Conservation (phyloP, 2,113 vertebrate genomes). For the Zingel zingel region DNA sequence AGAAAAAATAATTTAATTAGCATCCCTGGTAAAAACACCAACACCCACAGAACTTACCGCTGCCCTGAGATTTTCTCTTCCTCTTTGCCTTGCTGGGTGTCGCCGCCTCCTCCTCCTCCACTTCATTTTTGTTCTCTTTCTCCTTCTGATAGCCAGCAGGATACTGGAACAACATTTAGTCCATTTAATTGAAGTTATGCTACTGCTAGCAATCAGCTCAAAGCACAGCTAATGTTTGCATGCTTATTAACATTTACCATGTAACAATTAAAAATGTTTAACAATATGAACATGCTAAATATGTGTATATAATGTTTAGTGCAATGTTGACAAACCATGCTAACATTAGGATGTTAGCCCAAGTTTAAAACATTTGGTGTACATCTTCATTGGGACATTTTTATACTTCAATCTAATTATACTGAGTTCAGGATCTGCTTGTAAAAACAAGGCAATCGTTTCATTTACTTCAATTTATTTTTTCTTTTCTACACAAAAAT, state of each 20-base stretch:
- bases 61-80: slow-evolving; percentile 90
- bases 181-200: not conserved
- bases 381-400: too few relatives aligned
- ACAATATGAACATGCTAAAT: not conserved
- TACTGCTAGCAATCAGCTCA: not conserved
- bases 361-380: too few relatives aligned
- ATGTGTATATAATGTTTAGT: too few relatives aligned
- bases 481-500: not conserved
- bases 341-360: too few relatives aligned
- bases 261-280: not conserved
- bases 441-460: not conserved
- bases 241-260: not conserved
- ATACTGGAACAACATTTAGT: slow-evolving; percentile 83
- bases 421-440: not conserved
- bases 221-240: not conserved
- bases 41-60: slow-evolving; percentile 56
- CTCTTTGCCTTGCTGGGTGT: slow-evolving; percentile 88
- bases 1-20: too few relatives aligned
- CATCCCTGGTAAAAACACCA: too few relatives aligned
- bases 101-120: slow-evolving; percentile 68
- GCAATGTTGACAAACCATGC: too few relatives aligned
- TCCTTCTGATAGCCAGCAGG: slow-evolving; percentile 96
- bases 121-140: slow-evolving; percentile 89
- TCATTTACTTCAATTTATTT: not conserved
- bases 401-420: not conserved